Evolutionary conservation across 2,797 vertebrate genomes (phyloP).

Genomic region (Mycteria americana): DNA sequence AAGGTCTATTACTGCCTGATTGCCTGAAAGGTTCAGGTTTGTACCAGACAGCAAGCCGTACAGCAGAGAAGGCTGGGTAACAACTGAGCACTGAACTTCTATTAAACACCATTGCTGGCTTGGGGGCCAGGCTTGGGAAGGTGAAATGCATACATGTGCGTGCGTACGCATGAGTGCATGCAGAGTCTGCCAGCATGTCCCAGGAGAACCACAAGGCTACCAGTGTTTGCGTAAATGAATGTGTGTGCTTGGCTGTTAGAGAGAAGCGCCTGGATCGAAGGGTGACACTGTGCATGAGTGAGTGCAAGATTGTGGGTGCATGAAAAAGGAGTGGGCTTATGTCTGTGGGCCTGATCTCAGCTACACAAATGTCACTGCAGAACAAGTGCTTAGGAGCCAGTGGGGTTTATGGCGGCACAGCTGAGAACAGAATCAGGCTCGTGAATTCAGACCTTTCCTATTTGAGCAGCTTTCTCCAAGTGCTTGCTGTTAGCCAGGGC

Average conservation of each 20-base stretch:
- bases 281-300: not conserved
- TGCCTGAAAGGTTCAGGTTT: not conserved
- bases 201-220: not conserved
- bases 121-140: not conserved
- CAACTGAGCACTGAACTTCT: not conserved
- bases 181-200: not conserved
- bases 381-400: not conserved
- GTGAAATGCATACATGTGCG: not conserved
- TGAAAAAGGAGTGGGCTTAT: not conserved
- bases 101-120: not conserved
- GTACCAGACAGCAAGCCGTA: not conserved
- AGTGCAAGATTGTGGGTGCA: too few relatives aligned
- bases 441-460: not conserved
- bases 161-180: fast-evolving
- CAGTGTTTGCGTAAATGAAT: not conserved
- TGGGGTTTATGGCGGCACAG: not conserved
- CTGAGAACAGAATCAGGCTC: not conserved
- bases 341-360: not conserved
- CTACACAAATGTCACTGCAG: not conserved
- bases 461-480: not conserved
- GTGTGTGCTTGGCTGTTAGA: not conserved
- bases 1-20: conserved; percentile 13
- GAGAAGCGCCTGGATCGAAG: fast-evolving
- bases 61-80: not conserved
- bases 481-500: not conserved